Percentiles rank a stretch among this genome's conserved stretches.
Conservation (phyloP, 2,797 vertebrate species). For the Scleropages formosus region DNA sequence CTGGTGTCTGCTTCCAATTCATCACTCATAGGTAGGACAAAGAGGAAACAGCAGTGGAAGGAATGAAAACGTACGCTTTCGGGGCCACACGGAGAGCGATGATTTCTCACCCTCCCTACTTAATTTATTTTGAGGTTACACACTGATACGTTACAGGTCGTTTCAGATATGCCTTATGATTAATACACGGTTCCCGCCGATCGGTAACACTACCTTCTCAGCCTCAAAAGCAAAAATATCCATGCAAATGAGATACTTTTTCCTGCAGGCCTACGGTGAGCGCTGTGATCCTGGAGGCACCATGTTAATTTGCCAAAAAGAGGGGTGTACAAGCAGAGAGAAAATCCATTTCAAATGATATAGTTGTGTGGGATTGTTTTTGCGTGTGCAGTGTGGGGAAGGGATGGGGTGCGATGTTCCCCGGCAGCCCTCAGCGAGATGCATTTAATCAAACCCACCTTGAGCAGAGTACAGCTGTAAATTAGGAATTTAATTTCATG, state of each 20-base stretch:
- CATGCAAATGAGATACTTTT: background rate
- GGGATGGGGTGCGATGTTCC: conserved; percentile 16
- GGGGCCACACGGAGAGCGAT: too few relatives aligned
- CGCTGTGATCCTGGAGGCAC: conserved; percentile 1
- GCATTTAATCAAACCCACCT: conserved; percentile 36
- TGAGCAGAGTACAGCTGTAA: conserved; percentile 36
- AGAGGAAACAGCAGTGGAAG: background rate
- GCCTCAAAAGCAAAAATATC: background rate
- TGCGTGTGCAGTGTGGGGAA: conserved; percentile 11
- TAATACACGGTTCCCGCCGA: background rate
- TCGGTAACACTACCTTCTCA: background rate
- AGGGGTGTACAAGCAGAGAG: background rate
- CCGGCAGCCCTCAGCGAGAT: conserved; percentile 26
- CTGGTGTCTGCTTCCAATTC: background rate
- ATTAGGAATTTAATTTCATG: conserved; percentile 38
- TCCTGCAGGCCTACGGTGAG: background rate
- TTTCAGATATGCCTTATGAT: background rate
- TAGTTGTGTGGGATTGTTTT: conserved; percentile 24
- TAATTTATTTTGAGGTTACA: background rate
- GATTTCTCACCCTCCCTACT: background rate
- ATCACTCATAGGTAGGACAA: background rate
- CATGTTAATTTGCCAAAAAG: background rate
- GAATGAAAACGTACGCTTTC: background rate
- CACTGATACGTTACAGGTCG: background rate
- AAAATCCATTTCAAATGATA: conserved; percentile 30